Evolutionary conservation across 2,113 vertebrate species (phyloP).

Genomic region (Oryzias javanicus): DNA sequence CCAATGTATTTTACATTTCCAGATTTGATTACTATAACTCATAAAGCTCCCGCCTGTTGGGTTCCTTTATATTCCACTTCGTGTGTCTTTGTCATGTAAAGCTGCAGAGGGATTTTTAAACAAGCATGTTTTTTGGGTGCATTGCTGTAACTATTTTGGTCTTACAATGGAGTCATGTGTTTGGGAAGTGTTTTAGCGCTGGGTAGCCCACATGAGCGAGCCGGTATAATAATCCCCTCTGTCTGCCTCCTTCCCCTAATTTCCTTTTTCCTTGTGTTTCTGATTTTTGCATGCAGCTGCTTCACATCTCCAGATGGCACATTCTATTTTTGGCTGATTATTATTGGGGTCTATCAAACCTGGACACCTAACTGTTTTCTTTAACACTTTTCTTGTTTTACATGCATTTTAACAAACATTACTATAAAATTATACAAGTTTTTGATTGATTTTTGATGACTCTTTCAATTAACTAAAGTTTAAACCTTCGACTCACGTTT

Average conservation of each 20-base stretch:
- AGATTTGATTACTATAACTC: no score
- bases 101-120: constrained; percentile 24
- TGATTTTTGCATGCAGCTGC: constrained; percentile 60
- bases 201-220: constrained; percentile 65
- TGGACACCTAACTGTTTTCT: background rate
- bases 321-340: constrained; percentile 30
- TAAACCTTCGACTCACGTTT: no score
- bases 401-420: no score
- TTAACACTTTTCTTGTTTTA: no score
- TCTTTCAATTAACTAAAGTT: no score
- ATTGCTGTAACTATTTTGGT: constrained; percentile 47
- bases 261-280: constrained; percentile 62
- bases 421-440: no score
- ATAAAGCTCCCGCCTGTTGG: constrained; percentile 4
- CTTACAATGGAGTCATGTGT: constrained; percentile 70
- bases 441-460: no score
- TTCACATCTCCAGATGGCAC: constrained; percentile 35
- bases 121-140: constrained; percentile 33
- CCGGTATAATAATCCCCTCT: constrained; percentile 72
- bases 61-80: constrained; percentile 14
- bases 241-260: constrained; percentile 59
- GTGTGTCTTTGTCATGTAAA: background rate
- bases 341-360: constrained; percentile 6
- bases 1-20: no score
- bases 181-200: constrained; percentile 64